A percentile compares a stretch with the other conserved stretches of the same genome.
phyloP scores from a whole-genome alignment of 2,797 vertebrate species.

The Rhinophrynus dorsalis region DNA sequence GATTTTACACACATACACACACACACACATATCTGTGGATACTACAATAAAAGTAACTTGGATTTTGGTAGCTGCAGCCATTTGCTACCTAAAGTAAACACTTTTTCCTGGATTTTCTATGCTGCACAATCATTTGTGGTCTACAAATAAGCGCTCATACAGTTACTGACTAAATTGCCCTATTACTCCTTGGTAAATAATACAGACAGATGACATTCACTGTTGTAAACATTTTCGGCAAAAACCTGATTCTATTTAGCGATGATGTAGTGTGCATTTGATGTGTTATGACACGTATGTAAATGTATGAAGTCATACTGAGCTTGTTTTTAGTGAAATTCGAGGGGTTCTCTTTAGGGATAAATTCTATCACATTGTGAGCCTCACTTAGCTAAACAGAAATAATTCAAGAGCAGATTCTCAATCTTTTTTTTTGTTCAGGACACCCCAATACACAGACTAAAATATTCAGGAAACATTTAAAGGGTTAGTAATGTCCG shows the following conservation, averaged over 20 bases:
- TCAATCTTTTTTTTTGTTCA: no score
- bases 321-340: background rate
- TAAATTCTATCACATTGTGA: background rate
- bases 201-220: background rate
- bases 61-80: background rate
- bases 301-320: constrained; percentile 30
- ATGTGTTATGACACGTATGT: constrained; percentile 35
- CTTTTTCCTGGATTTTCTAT: background rate
- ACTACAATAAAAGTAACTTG: background rate
- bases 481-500: no score
- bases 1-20: background rate
- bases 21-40: no score
- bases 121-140: background rate
- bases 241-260: constrained; percentile 30
- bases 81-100: background rate
- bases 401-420: no score
- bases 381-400: no score
- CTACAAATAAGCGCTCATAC: background rate
- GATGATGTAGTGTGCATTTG: constrained; percentile 12
- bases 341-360: background rate
- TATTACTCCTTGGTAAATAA: constrained; percentile 1
- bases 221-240: constrained; percentile 1
- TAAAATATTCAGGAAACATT: no score
- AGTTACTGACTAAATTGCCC: background rate
- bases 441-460: no score